A percentile compares a stretch with the other conserved stretches of the same genome.
phyloP scores from a whole-genome alignment of 2,888 invertebrate genomes.

The Escarpia spicata region DNA sequence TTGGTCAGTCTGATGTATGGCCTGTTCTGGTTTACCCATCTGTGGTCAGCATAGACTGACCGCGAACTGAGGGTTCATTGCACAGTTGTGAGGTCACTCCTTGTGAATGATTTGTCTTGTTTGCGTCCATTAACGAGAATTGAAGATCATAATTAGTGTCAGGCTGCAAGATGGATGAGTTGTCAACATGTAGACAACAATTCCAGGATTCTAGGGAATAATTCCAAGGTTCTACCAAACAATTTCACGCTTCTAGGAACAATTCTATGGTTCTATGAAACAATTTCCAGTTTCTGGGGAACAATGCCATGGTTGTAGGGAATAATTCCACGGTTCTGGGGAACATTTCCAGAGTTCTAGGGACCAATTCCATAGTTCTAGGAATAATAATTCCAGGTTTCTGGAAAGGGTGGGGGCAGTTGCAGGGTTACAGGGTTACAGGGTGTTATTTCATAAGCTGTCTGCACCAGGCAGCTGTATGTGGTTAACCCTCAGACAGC shows the following conservation, averaged over 20 bases:
- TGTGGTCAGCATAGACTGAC: neutral
- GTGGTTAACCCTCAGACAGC: too few species aligned
- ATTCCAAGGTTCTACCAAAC: neutral
- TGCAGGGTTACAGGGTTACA: neutral
- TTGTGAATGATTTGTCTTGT: slow-evolving; percentile 1
- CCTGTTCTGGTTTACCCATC: neutral
- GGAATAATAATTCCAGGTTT: neutral
- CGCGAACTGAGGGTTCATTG: neutral
- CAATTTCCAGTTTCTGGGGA: neutral
- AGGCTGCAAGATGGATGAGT: neutral
- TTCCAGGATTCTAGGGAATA: neutral
- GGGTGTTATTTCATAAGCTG: neutral
- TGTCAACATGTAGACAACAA: neutral
- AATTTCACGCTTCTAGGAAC: too few species aligned
- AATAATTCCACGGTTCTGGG: neutral
- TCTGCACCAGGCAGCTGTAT: too few species aligned
- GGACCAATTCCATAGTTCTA: neutral
- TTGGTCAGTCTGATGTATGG: too few species aligned
- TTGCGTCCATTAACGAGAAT: neutral
- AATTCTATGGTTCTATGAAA: neutral
- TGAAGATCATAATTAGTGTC: neutral
- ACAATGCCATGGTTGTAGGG: neutral
- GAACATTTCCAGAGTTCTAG: neutral
- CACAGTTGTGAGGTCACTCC: neutral
- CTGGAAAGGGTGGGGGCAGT: neutral